Percentiles rank a stretch among this genome's conserved stretches.
Conservation (phyloP, 2,113 vertebrate species). For the Callocephalon fimbriatum region DNA sequence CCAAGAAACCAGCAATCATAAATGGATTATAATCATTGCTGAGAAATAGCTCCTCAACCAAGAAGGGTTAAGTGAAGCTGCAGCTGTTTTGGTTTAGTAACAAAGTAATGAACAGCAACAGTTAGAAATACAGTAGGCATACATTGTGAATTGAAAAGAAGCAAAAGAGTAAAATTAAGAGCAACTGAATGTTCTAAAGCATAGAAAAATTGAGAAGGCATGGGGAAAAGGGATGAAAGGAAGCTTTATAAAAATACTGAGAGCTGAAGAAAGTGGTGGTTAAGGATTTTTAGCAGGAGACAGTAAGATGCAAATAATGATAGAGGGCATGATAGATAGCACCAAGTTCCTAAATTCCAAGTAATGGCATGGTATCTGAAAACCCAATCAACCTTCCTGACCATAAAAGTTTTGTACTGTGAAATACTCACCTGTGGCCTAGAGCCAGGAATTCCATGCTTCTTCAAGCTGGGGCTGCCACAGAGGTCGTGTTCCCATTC, state of each 20-base stretch:
- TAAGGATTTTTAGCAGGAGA: not conserved
- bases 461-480: not conserved
- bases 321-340: not conserved
- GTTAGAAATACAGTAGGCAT: not conserved
- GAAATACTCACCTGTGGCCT: not conserved
- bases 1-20: not conserved
- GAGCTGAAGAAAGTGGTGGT: not conserved
- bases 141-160: not conserved
- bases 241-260: not conserved
- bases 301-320: not conserved
- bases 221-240: not conserved
- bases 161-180: not conserved
- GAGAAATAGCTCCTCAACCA: not conserved
- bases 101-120: not conserved
- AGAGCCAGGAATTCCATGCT: not conserved
- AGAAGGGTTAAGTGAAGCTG: fast-evolving
- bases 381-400: not conserved
- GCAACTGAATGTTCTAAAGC: not conserved
- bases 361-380: not conserved
- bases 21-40: not conserved
- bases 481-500: fast-evolving
- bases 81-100: not conserved
- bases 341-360: not conserved
- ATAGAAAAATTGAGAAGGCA: not conserved
- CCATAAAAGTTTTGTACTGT: not conserved